Conservation (phyloP, 2,888 invertebrate species). For the Drosophila stalkeri region DNA sequence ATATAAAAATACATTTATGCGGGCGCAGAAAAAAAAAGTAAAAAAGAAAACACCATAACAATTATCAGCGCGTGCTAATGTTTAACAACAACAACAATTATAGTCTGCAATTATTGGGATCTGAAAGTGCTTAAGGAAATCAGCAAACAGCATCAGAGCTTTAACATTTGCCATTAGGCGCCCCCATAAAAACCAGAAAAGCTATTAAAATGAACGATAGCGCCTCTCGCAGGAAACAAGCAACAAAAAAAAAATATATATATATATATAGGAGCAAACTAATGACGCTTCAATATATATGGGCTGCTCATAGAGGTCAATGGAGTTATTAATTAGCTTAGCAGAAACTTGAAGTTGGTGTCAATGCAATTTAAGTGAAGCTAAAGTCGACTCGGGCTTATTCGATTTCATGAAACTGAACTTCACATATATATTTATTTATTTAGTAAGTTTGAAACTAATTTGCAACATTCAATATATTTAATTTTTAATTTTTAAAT, state of each 20-base stretch:
- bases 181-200: constrained; percentile 51
- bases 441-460: too few relatives aligned
- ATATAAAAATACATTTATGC: constrained; percentile 26
- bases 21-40: constrained; percentile 15
- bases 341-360: too few relatives aligned
- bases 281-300: constrained; percentile 5
- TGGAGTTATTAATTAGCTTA: constrained; percentile 4
- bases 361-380: not conserved
- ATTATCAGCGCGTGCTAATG: constrained; percentile 46
- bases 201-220: constrained; percentile 53
- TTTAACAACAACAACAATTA: constrained; percentile 1
- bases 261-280: not conserved
- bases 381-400: not conserved
- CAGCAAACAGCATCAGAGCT: constrained; percentile 39
- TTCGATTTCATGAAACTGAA: not conserved
- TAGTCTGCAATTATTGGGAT: constrained; percentile 14
- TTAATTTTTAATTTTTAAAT: too few relatives aligned
- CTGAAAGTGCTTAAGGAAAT: constrained; percentile 41
- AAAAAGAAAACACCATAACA: constrained; percentile 21
- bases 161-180: constrained; percentile 41
- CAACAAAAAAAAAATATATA: not conserved
- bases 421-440: too few relatives aligned
- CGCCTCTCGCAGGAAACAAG: constrained; percentile 16
- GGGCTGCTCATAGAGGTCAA: constrained; percentile 8
- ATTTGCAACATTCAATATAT: too few relatives aligned